phyloP scores from a whole-genome alignment of 2,888 invertebrate genomes.

The Latrodectus elegans region DNA sequence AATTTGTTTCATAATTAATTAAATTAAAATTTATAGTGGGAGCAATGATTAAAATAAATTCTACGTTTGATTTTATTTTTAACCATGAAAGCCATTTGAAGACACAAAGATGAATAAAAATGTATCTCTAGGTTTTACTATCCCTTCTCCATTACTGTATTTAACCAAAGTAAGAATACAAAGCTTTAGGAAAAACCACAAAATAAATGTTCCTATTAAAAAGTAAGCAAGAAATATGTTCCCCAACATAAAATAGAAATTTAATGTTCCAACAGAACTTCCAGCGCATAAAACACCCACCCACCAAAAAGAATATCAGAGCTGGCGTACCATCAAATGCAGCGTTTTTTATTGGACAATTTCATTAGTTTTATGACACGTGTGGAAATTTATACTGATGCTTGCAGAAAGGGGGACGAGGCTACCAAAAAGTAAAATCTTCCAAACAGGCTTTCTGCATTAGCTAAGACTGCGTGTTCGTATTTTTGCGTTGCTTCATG shows the following conservation, averaged over 20 bases:
- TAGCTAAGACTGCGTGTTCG: not conserved
- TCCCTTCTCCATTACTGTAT: constrained; percentile 37
- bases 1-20: too few relatives aligned
- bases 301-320: constrained; percentile 12
- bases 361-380: constrained; percentile 49
- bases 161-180: constrained; percentile 13
- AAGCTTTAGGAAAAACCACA: constrained; percentile 35
- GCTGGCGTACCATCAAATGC: not conserved
- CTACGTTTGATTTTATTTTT: too few relatives aligned
- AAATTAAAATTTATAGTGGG: too few relatives aligned
- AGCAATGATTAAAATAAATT: too few relatives aligned
- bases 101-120: constrained; percentile 4
- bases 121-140: constrained; percentile 24
- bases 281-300: constrained; percentile 32
- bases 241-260: constrained; percentile 43
- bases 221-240: constrained; percentile 41
- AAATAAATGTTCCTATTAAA: constrained; percentile 52
- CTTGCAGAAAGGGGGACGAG: not conserved
- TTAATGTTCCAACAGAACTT: constrained; percentile 41
- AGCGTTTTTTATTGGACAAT: constrained; percentile 49
- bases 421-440: constrained; percentile 3
- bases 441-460: constrained; percentile 14
- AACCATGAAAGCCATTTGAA: too few relatives aligned
- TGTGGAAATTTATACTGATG: constrained; percentile 36
- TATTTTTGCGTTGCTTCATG: not conserved